Percentiles rank a stretch among this genome's conserved stretches.
phyloP scores from a whole-genome alignment of 2,113 vertebrate species.

The Paradisaea rubra region DNA sequence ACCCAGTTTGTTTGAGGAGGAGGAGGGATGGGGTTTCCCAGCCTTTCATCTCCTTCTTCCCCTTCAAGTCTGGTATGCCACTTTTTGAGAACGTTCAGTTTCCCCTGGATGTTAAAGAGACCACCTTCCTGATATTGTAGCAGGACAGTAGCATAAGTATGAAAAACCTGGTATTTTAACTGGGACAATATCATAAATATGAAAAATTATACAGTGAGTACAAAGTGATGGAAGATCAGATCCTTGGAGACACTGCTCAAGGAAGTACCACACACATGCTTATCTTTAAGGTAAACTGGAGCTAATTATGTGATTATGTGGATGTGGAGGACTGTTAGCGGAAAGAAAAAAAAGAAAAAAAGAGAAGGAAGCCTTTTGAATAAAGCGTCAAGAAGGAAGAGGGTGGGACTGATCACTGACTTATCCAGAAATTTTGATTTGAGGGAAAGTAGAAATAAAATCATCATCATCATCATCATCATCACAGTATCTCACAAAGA shows the following conservation, averaged over 20 bases:
- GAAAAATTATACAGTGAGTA: neutral
- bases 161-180: neutral
- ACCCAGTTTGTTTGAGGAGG: too few species aligned
- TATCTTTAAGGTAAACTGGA: neutral
- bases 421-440: neutral
- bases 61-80: too few species aligned
- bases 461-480: too few species aligned
- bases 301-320: neutral
- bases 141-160: neutral
- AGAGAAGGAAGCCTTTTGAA: neutral
- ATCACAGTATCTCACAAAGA: neutral
- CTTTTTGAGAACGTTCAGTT: too few species aligned
- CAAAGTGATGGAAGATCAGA: neutral
- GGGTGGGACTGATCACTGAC: neutral
- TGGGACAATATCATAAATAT: neutral
- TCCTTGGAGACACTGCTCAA: neutral
- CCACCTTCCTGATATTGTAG: too few species aligned
- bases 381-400: neutral
- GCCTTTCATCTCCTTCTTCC: too few species aligned
- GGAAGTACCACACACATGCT: neutral
- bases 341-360: too few species aligned
- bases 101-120: too few species aligned
- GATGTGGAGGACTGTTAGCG: accelerated
- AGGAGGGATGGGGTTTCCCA: too few species aligned
- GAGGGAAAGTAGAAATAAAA: neutral